Conservation (phyloP, 2,888 invertebrate species). For the Caenorhabditis angaria region DNA sequence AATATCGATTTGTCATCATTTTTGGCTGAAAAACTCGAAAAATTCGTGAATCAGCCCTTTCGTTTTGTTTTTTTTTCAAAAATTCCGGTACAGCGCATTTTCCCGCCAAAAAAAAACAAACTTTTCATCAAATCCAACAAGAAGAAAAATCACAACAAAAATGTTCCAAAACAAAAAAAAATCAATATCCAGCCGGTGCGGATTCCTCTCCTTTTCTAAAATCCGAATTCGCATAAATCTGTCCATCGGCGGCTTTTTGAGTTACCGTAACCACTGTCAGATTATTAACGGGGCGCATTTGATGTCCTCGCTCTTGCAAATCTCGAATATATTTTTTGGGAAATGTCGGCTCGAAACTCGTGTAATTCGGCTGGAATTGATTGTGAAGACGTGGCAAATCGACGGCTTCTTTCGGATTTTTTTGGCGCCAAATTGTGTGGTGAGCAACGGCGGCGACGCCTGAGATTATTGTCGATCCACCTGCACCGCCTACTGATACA, state of each 20-base stretch:
- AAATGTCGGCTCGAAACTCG: conserved; percentile 56
- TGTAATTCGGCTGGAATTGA: conserved; percentile 75
- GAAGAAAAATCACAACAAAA: too few species aligned
- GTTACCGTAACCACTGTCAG: conserved; percentile 65
- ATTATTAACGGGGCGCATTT: conserved; percentile 49
- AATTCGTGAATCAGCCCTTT: too few species aligned
- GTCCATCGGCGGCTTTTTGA: conserved; percentile 52
- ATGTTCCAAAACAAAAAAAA: too few species aligned
- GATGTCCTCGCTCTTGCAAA: conserved; percentile 49
- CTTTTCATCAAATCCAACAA: too few species aligned
- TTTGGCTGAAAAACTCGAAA: too few species aligned
- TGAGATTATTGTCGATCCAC: conserved; percentile 69
- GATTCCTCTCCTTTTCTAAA: conserved; percentile 69
- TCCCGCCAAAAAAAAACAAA: too few species aligned
- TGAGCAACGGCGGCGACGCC: conserved; percentile 63
- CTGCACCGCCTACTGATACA: conserved; percentile 68
- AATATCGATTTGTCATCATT: too few species aligned
- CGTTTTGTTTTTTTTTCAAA: too few species aligned
- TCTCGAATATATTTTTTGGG: conserved; percentile 35
- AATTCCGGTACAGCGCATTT: too few species aligned
- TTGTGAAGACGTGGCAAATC: conserved; percentile 85
- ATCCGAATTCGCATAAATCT: conserved; percentile 68
- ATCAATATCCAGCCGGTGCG: conserved; percentile 70
- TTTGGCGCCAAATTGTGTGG: conserved; percentile 59
- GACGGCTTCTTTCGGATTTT: conserved; percentile 76